phyloP scores from a whole-genome alignment of 1,140 invertebrate species.

The Conus ventricosus region DNA sequence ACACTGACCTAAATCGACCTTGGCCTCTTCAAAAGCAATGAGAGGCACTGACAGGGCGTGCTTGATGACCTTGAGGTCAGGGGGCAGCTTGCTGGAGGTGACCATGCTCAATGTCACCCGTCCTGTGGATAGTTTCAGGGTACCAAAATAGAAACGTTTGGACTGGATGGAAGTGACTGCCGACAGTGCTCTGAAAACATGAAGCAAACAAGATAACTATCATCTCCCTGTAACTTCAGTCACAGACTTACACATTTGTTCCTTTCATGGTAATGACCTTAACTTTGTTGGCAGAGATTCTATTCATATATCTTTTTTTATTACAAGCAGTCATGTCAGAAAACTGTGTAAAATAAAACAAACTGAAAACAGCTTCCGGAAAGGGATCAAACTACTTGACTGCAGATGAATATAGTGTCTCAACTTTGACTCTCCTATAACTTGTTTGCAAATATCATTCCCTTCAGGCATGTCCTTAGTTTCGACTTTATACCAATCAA shows the following conservation, averaged over 20 bases:
- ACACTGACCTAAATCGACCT: conserved; percentile 84
- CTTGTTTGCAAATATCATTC: too few species aligned
- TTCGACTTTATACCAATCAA: too few species aligned
- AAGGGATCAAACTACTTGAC: too few species aligned
- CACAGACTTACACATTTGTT: not conserved
- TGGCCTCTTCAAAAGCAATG: conserved; percentile 97
- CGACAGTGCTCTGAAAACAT: conserved; percentile 75
- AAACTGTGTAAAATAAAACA: too few species aligned
- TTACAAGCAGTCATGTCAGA: too few species aligned
- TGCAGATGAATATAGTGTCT: too few species aligned
- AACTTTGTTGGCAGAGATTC: conserved; percentile 67
- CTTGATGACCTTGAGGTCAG: conserved; percentile 87
- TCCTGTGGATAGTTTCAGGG: conserved; percentile 86
- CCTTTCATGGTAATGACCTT: not conserved
- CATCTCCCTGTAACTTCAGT: not conserved
- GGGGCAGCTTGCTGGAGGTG: conserved; percentile 85
- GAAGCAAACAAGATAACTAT: not conserved
- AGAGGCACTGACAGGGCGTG: conserved; percentile 89
- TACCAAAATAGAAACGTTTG: conserved; percentile 89
- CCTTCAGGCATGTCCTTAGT: too few species aligned
- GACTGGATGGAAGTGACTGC: conserved; percentile 87
- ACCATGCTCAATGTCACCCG: conserved; percentile 89
- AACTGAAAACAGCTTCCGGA: too few species aligned
- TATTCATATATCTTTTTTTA: too few species aligned
- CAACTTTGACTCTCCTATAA: too few species aligned